Percentiles rank a stretch among this genome's conserved stretches.
Conservation (phyloP, 2,888 invertebrate species). For the Muscina levida region DNA sequence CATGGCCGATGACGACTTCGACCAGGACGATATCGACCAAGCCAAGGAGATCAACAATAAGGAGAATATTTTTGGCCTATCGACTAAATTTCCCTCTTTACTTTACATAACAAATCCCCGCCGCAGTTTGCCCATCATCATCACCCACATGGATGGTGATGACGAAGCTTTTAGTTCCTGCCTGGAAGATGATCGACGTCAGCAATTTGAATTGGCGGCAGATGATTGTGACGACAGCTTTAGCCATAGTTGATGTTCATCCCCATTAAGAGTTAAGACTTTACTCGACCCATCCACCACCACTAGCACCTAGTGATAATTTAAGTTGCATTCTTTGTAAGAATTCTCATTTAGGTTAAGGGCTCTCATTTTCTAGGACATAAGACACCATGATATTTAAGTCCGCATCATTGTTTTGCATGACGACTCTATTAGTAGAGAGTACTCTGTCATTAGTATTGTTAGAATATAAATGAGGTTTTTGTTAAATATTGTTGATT, state of each 20-base stretch:
- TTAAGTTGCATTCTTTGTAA: constrained; percentile 16
- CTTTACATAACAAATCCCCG: constrained; percentile 89
- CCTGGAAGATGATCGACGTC: constrained; percentile 35
- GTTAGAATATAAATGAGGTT: background rate
- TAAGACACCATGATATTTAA: no score
- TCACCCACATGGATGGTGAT: constrained; percentile 91
- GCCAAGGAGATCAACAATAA: constrained; percentile 11
- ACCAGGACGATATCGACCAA: constrained; percentile 10
- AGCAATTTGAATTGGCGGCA: constrained; percentile 6
- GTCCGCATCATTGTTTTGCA: no score
- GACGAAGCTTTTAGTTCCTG: constrained; percentile 80
- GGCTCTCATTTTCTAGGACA: constrained; percentile 28
- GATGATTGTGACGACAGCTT: constrained; percentile 34
- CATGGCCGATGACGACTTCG: constrained; percentile 30
- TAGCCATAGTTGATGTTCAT: constrained; percentile 1
- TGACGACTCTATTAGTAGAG: no score
- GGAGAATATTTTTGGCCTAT: constrained; percentile 44
- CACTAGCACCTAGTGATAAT: constrained; percentile 20
- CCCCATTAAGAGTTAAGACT: background rate
- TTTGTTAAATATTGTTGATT: constrained; percentile 2
- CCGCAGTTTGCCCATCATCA: constrained; percentile 89
- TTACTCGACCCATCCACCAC: background rate
- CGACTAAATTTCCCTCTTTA: constrained; percentile 84
- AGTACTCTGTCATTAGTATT: no score
- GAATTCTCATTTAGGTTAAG: constrained; percentile 48